Evolutionary conservation across 2,888 invertebrate species (phyloP).

Genomic region (Nesidiocoris tenuis): DNA sequence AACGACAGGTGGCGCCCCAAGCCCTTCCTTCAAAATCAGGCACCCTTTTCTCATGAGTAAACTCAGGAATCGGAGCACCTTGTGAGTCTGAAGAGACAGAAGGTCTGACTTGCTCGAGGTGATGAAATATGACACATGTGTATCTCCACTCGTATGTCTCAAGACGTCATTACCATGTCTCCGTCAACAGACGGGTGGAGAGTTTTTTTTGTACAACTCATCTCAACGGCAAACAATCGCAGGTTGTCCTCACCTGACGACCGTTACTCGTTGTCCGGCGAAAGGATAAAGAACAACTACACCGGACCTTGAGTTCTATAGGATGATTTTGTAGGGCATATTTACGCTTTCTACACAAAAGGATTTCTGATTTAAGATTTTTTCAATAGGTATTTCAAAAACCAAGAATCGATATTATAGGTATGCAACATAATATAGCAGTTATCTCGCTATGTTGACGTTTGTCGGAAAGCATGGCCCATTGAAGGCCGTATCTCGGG

Average conservation of each 20-base stretch:
- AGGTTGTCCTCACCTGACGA: background rate
- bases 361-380: too few relatives aligned
- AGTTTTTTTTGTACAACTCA: background rate
- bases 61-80: background rate
- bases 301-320: too few relatives aligned
- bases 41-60: background rate
- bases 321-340: too few relatives aligned
- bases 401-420: too few relatives aligned
- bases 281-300: too few relatives aligned
- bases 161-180: background rate
- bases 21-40: background rate
- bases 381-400: too few relatives aligned
- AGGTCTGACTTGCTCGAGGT: background rate
- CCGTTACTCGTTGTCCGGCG: too few relatives aligned
- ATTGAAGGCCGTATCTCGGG: slow-evolving; percentile 23
- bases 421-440: background rate
- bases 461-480: slow-evolving; percentile 17
- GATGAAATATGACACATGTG: background rate
- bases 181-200: background rate
- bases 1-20: background rate
- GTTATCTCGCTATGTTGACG: too few relatives aligned
- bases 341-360: too few relatives aligned
- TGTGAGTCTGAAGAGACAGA: background rate
- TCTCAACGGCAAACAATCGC: background rate
- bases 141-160: background rate